Conservation (phyloP, 2,113 vertebrate genomes). For the Ictalurus furcatus region DNA sequence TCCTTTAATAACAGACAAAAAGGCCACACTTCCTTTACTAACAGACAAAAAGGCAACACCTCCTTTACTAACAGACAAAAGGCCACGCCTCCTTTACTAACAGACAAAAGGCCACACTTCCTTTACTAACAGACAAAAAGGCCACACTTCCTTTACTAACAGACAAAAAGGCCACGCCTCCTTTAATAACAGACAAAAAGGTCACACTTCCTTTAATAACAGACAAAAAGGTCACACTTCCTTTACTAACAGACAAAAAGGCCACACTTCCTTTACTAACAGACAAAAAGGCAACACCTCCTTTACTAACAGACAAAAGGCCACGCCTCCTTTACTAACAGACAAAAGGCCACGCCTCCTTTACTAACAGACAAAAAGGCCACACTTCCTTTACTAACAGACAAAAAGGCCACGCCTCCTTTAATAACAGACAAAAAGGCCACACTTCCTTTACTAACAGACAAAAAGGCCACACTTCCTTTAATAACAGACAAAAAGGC, state of each 20-base stretch:
- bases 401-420: not conserved
- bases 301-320: too few relatives aligned
- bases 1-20: not conserved
- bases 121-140: not conserved
- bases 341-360: not conserved
- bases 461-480: too few relatives aligned
- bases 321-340: not conserved
- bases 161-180: not conserved
- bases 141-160: not conserved
- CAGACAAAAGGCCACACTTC: not conserved
- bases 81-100: not conserved
- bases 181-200: not conserved
- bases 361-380: not conserved
- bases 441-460: too few relatives aligned
- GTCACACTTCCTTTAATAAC: not conserved
- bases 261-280: not conserved
- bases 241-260: not conserved
- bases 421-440: not conserved
- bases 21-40: not conserved
- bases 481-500: too few relatives aligned
- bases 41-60: not conserved
- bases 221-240: not conserved
- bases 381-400: not conserved
- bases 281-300: not conserved
- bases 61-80: not conserved